phyloP scores from a whole-genome alignment of 2,797 vertebrate genomes.

The Acanthis flammea region DNA sequence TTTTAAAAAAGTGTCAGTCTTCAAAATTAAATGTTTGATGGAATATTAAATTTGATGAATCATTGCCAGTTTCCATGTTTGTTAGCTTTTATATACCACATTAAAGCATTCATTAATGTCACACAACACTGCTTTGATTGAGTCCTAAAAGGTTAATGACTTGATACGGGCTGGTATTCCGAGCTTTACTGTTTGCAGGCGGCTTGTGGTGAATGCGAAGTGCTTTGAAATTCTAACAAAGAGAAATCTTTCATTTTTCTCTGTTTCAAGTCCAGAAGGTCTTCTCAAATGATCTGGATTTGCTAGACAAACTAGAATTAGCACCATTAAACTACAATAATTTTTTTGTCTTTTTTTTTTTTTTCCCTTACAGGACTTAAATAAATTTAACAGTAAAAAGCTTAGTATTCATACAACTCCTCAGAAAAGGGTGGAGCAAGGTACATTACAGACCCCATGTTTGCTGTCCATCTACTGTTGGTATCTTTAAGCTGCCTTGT shows the following conservation, averaged over 20 bases:
- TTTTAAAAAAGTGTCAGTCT: slow-evolving; percentile 58
- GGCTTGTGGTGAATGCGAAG: slow-evolving; percentile 37
- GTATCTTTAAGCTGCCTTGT: neutral
- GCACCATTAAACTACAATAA: neutral
- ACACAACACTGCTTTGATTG: slow-evolving; percentile 73
- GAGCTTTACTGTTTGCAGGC: slow-evolving; percentile 42
- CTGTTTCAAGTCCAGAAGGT: slow-evolving; percentile 17
- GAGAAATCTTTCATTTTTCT: slow-evolving; percentile 45
- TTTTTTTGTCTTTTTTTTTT: neutral
- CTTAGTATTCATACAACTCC: neutral
- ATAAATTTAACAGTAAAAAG: neutral
- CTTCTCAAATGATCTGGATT: neutral
- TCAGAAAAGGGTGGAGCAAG: neutral
- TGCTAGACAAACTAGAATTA: neutral
- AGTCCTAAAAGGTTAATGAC: slow-evolving; percentile 77
- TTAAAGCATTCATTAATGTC: slow-evolving; percentile 78
- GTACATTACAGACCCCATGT: neutral
- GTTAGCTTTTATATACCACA: slow-evolving; percentile 75
- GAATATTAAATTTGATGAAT: slow-evolving; percentile 80
- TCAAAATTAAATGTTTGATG: slow-evolving; percentile 68
- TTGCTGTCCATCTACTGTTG: neutral
- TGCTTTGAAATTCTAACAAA: slow-evolving; percentile 63
- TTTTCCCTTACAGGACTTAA: neutral
- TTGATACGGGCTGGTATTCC: slow-evolving; percentile 65
- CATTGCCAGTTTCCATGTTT: slow-evolving; percentile 72